Conservation (phyloP, 1,140 invertebrate species). For the Papilio machaon region DNA sequence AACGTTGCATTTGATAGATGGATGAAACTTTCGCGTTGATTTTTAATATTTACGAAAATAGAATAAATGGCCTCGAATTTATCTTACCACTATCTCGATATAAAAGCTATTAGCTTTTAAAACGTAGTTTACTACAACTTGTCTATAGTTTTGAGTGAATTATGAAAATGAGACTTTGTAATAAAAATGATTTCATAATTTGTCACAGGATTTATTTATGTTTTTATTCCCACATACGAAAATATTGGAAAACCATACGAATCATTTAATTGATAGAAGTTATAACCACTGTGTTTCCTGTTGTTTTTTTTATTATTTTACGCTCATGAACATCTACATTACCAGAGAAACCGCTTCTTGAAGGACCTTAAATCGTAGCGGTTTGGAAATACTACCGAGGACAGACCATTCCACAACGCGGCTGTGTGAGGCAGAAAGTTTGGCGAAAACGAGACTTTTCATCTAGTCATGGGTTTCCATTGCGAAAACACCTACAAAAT, state of each 20-base stretch:
- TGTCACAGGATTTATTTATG: not conserved
- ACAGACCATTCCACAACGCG: no score
- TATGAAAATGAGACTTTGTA: not conserved
- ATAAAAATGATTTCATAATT: not conserved
- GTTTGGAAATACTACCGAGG: no score
- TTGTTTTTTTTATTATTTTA: no score
- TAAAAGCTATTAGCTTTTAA: constrained; percentile 7
- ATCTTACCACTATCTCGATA: constrained; percentile 8
- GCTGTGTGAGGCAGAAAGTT: no score
- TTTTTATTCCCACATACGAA: not conserved
- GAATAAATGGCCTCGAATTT: constrained; percentile 19
- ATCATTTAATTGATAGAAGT: not conserved
- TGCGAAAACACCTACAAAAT: no score
- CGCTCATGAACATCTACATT: no score
- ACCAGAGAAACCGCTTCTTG: no score
- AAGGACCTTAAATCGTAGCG: no score
- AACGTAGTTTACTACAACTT: constrained; percentile 8
- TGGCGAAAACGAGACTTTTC: no score
- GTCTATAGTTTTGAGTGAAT: not conserved
- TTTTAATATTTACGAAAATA: constrained; percentile 28
- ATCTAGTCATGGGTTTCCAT: no score
- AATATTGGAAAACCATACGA: not conserved
- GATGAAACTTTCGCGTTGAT: constrained; percentile 7
- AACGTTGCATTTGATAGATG: constrained; percentile 21
- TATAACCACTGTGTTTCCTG: not conserved